phyloP scores from a whole-genome alignment of 2,797 vertebrate species.

The Cuniculus paca region DNA sequence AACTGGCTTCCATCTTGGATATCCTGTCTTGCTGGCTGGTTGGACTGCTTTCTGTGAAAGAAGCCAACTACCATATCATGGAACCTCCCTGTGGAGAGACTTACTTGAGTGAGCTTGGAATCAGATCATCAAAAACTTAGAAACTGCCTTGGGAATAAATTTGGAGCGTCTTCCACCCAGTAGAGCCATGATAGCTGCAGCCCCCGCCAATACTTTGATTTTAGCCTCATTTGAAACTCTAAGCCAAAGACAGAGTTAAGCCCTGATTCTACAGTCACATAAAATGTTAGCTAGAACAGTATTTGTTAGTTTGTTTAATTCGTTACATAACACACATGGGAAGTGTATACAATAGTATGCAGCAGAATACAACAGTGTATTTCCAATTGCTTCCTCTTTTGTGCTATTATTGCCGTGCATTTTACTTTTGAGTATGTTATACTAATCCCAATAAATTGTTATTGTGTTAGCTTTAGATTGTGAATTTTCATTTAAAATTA shows the following conservation, averaged over 20 bases:
- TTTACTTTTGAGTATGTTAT: not conserved
- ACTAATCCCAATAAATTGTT: not conserved
- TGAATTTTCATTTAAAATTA: not conserved
- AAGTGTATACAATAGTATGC: not conserved
- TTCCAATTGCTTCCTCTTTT: not conserved
- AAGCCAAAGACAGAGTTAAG: not conserved
- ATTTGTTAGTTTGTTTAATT: not conserved
- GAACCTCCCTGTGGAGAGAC: not conserved
- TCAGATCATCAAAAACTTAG: not conserved
- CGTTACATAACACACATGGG: not conserved
- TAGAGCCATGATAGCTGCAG: not conserved
- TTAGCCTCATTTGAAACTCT: not conserved
- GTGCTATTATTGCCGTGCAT: not conserved
- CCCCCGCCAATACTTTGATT: not conserved
- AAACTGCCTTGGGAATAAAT: not conserved
- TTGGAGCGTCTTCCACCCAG: not conserved
- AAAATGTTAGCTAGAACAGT: not conserved
- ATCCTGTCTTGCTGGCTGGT: no score
- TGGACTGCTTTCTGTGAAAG: not conserved
- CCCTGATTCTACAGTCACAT: not conserved
- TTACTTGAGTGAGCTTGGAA: not conserved
- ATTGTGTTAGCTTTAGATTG: not conserved
- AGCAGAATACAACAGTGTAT: not conserved
- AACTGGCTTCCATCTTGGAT: not conserved
- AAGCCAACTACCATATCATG: not conserved